Percentiles rank a stretch among this genome's conserved stretches.
phyloP scores from a whole-genome alignment of 1,140 invertebrate genomes.

The Bombus turneri region DNA sequence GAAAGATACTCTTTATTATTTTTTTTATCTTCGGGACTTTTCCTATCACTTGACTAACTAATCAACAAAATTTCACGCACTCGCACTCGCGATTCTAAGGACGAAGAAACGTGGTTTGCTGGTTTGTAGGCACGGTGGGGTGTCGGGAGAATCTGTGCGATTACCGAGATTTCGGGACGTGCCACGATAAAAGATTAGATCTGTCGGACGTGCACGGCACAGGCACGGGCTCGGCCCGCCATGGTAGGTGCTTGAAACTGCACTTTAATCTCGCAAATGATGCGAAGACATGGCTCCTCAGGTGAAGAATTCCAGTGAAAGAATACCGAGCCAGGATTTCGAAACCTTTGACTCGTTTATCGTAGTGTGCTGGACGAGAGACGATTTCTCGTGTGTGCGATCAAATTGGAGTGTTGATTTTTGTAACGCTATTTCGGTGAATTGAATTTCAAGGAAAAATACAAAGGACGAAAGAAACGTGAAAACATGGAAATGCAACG shows the following conservation, averaged over 20 bases:
- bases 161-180: conserved; percentile 49
- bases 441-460: conserved; percentile 28
- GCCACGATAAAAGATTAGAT: conserved; percentile 66
- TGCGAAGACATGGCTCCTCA: conserved; percentile 25
- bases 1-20: neutral
- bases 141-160: conserved; percentile 5
- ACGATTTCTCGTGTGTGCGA: neutral
- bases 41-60: neutral
- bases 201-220: conserved; percentile 42
- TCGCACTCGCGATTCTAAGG: neutral
- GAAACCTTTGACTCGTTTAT: conserved; percentile 31
- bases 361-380: neutral
- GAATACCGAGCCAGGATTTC: neutral
- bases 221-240: neutral
- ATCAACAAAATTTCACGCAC: neutral
- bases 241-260: conserved; percentile 42
- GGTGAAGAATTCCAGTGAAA: neutral
- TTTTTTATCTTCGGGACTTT: neutral
- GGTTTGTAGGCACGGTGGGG: neutral
- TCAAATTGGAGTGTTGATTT: neutral
- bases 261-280: conserved; percentile 68
- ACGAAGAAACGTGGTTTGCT: neutral
- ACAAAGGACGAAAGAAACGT: neutral
- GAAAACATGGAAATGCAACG: neutral
- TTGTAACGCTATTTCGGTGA: neutral